Evolutionary conservation across 1,140 invertebrate genomes (phyloP), one percentile per base, ranked within the genome.

Genomic region (Aphidius gifuensis): DNA sequence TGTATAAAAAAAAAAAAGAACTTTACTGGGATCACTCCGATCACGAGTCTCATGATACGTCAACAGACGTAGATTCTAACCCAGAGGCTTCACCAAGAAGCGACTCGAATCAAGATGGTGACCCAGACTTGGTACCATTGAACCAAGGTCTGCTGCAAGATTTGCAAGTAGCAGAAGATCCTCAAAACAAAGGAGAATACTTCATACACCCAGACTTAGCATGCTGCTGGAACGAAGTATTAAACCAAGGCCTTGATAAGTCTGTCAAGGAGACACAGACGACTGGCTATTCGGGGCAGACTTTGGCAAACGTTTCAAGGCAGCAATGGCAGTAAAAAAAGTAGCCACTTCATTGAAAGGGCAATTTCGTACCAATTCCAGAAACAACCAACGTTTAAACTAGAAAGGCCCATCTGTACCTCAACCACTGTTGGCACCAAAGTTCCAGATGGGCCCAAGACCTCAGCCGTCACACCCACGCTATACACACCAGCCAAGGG

Each of bases 321-420:
- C 39, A 9, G 56, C 65, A 23, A 64, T 60, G 50, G 9, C 61
- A 5, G 65, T 66, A 32, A 64, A 67, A 44, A 67, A 67, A 44
- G 6, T 66, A 6, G 62, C 65, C 0, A 51, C 64, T 9, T 56
- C 61, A 16, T 57, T 64, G 4, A 58, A 64, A 39, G 43, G 49
- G 0, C 61, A 59, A 11, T 5, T 5, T 8, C 23, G 3, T 9
- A 47, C 16, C 38, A 49, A 44, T 50, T 9, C 4, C 11, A 51
- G 11, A 49, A 3, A 21, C 21, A 39, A 11, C 6, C 51, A 50
- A 42, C 49, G 43, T 51, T 62, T 58, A 69, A 71, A 66, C 65
- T 64, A 55, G 49, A 66, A 54, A 49, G 47, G 59, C 56, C 62
- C 61, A 49, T 49, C 64, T 43, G 47, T 39, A 23, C 21, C 46